A percentile compares a stretch with the other conserved stretches of the same genome.
Evolutionary conservation across 2,888 invertebrate species (phyloP).

Genomic region (Pandemis heparana): DNA sequence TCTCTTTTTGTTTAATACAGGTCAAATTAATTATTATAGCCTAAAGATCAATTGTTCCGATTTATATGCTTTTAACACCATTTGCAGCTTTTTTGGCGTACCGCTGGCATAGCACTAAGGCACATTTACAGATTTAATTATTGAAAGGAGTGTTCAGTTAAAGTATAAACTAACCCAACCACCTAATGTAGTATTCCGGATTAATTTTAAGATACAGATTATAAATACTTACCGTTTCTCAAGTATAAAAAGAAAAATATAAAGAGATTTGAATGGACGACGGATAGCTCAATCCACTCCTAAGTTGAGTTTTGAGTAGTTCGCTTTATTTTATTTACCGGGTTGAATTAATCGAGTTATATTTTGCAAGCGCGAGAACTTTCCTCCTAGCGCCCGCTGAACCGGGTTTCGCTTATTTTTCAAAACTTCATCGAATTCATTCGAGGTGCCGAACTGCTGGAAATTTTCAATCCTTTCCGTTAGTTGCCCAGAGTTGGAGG

Average conservation of each 20-base stretch:
- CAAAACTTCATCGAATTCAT: conserved; percentile 44
- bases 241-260: neutral
- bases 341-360: conserved; percentile 40
- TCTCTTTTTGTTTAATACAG: no score
- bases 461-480: conserved; percentile 41
- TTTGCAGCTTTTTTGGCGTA: no score
- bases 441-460: conserved; percentile 43
- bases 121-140: no score
- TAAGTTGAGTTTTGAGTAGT: conserved; percentile 33
- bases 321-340: conserved; percentile 29
- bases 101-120: no score
- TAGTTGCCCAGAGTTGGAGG: conserved; percentile 46
- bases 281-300: conserved; percentile 19
- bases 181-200: no score
- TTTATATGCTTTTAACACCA: no score
- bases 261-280: neutral
- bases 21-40: no score
- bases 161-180: no score
- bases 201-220: no score
- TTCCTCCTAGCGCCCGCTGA: conserved; percentile 30
- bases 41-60: no score
- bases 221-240: no score
- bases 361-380: conserved; percentile 20
- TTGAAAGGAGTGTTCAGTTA: no score
- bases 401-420: conserved; percentile 17